Conservation (phyloP, 1,140 invertebrate genomes). For the Bombus picipes region DNA sequence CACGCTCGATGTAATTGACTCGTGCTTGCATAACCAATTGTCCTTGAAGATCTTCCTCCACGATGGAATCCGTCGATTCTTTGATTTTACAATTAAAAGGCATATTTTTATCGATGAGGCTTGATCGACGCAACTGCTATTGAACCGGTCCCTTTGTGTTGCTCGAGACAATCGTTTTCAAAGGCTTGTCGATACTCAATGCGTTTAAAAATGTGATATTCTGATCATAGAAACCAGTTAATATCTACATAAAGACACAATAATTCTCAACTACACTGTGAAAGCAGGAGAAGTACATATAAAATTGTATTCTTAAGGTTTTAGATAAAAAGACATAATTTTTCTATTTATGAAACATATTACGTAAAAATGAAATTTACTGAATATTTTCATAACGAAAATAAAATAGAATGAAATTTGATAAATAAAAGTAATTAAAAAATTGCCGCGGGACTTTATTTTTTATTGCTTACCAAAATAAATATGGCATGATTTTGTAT, state of each 20-base stretch:
- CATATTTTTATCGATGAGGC: not conserved
- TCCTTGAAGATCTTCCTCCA: not conserved
- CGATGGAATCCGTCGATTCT: not conserved
- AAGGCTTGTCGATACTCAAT: not conserved
- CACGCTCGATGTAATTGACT: conserved; percentile 30
- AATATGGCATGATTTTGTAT: no score
- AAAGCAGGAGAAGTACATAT: no score
- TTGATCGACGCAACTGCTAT: not conserved
- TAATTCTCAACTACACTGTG: no score
- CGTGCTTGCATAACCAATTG: conserved; percentile 36
- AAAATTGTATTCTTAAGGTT: no score
- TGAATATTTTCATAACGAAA: no score
- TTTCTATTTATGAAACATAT: no score
- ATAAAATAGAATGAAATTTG: no score
- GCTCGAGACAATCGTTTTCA: not conserved
- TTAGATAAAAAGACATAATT: no score
- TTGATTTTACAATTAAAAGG: not conserved
- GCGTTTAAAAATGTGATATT: not conserved
- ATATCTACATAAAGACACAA: not conserved
- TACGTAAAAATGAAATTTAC: no score
- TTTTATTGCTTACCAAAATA: no score
- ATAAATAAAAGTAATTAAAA: no score
- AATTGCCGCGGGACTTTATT: no score
- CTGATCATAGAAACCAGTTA: not conserved
- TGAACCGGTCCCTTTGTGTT: not conserved